Percentiles rank a stretch among this genome's conserved stretches.
Conservation (phyloP, 2,797 vertebrate genomes). For the Sebastes flavidus region DNA sequence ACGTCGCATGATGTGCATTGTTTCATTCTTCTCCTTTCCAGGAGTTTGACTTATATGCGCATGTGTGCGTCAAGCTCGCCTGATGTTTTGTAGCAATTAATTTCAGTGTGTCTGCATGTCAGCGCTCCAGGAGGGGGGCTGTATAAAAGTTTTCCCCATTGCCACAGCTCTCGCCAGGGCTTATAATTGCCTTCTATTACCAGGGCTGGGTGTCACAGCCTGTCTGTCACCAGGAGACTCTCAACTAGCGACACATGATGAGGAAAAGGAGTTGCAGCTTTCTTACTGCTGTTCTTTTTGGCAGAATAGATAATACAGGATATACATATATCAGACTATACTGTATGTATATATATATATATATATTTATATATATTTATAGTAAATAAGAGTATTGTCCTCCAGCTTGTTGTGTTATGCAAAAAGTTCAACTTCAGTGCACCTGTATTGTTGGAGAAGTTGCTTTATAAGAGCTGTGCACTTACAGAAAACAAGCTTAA, state of each 20-base stretch:
- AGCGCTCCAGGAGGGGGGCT: slow-evolving; percentile 76
- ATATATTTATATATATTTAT: slow-evolving; percentile 21
- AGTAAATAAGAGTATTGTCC: slow-evolving; percentile 40
- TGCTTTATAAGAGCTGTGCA: slow-evolving; percentile 1
- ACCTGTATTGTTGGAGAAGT: slow-evolving; percentile 12
- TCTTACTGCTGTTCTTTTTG: slow-evolving; percentile 67
- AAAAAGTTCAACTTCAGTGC: slow-evolving; percentile 42
- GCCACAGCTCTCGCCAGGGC: slow-evolving; percentile 77
- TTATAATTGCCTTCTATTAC: slow-evolving; percentile 84
- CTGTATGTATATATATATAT: slow-evolving; percentile 11
- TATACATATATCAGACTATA: slow-evolving; percentile 26
- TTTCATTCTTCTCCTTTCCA: slow-evolving; percentile 79
- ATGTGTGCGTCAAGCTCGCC: slow-evolving; percentile 74
- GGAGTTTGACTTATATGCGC: slow-evolving; percentile 73
- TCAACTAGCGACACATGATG: slow-evolving; percentile 76
- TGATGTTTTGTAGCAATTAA: slow-evolving; percentile 84
- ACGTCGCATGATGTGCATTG: slow-evolving; percentile 69
- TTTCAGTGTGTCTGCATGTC: slow-evolving; percentile 81
- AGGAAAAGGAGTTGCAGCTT: slow-evolving; percentile 71
- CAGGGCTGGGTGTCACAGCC: slow-evolving; percentile 79
- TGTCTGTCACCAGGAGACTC: slow-evolving; percentile 79
- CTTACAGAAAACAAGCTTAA: background rate
- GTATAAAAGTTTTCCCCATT: slow-evolving; percentile 78
- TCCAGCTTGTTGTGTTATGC: slow-evolving; percentile 48
- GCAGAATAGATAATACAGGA: slow-evolving; percentile 56